Conservation (phyloP, 1,140 invertebrate genomes). For the Drosophila tsacasi region DNA sequence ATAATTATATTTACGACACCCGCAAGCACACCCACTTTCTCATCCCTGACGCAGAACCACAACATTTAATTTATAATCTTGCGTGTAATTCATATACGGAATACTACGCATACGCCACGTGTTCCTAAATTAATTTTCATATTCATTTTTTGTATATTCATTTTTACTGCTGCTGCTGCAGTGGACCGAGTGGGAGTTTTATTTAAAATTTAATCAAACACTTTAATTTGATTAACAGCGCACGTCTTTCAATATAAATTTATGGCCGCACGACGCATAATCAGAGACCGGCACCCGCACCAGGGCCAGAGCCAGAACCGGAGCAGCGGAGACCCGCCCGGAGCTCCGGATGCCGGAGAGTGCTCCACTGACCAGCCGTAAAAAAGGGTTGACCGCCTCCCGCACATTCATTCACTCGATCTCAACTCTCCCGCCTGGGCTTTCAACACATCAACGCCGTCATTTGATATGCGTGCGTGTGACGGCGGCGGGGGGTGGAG, state of each 20-base stretch:
- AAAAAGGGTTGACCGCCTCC: conserved; percentile 44
- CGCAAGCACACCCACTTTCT: neutral
- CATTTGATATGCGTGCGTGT: conserved; percentile 80
- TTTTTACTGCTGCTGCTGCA: conserved; percentile 35
- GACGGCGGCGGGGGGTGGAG: conserved; percentile 26
- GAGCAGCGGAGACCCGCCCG: conserved; percentile 1
- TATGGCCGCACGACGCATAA: conserved; percentile 76
- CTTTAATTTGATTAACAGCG: conserved; percentile 83
- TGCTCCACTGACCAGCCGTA: conserved; percentile 25
- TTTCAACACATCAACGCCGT: conserved; percentile 81
- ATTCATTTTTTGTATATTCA: conserved; percentile 16
- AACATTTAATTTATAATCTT: conserved; percentile 58
- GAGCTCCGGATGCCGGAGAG: conserved; percentile 16
- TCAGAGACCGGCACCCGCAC: conserved; percentile 56
- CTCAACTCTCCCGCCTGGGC: conserved; percentile 50
- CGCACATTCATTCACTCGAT: conserved; percentile 40
- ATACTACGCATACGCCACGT: conserved; percentile 71
- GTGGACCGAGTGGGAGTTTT: conserved; percentile 28
- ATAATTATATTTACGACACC: neutral
- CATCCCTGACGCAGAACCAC: neutral
- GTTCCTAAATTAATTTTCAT: conserved; percentile 64
- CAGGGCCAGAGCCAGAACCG: neutral
- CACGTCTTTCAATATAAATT: conserved; percentile 84
- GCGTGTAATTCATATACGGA: conserved; percentile 61
- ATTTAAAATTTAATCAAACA: conserved; percentile 81